Base-by-base conservation (phyloP, 2,888 invertebrate genomes). In the Sphinx pinastri region DNA sequence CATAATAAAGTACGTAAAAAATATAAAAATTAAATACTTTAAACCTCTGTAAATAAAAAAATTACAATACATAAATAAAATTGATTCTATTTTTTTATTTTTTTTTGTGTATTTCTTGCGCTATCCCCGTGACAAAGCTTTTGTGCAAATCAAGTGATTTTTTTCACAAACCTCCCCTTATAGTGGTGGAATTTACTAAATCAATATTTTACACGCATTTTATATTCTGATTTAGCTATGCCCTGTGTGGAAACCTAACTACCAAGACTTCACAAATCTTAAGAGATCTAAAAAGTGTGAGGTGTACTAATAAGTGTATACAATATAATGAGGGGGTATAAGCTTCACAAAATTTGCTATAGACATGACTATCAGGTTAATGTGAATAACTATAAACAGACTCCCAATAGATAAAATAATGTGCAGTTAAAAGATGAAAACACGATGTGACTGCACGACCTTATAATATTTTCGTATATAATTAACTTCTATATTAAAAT, bases 341-440 rank as follows among this genome's bases (percentile, higher is more conserved):
- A 49, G 49, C 63, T 63, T 63, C 63, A 63, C 63, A 63, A 63
- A 63, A 63, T 63, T 49, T 63, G 16, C 5, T 45, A 38, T 16
- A 45, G 3, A 45, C n/a, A 13, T 11, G n/a, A 10, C 13, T 38
- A 0, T 16, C n/a, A 8, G 38, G 38, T 38, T 7, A 38, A 7
- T 38, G 8, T 38, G 38, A 8, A 38, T 38, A 38, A 38, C 38
- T 8, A 38, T 38, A 38, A 38, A 38, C 38, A 5, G 8, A 8
- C 8, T 7, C 38, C 8, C 5, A 38, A 38, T 5, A 38, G 38
- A 38, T 38, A 38, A 7, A 38, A 38, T 38, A 38, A 38, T 38
- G 6, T 5, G 4, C 2, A 38, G 38, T 38, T 38, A 5, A 38
- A 5, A 38, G 38, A 38, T 38, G 4, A 38, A 38, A 38, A 38